Evolutionary conservation across 2,113 vertebrate genomes (phyloP).

Genomic region (Euleptes europaea): DNA sequence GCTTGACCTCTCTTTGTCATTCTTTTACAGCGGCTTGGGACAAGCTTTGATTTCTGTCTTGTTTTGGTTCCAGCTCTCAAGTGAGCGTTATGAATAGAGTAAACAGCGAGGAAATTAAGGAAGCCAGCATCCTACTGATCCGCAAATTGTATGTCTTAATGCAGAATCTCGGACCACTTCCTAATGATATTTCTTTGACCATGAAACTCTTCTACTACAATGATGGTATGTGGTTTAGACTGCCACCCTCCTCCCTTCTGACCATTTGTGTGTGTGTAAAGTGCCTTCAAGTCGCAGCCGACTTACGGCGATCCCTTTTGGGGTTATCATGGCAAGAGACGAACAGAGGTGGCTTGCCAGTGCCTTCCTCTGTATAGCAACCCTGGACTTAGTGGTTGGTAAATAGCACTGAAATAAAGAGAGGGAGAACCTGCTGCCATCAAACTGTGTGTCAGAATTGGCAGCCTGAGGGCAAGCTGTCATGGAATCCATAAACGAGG

Average conservation of each 20-base stretch:
- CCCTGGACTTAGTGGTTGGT: too few relatives aligned
- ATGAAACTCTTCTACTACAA: conserved; percentile 82
- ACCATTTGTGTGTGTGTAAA: too few relatives aligned
- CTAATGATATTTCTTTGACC: conserved; percentile 72
- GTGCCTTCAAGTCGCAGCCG: too few relatives aligned
- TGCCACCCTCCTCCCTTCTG: background rate
- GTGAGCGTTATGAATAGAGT: conserved; percentile 44
- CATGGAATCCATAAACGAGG: background rate
- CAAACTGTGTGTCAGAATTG: background rate
- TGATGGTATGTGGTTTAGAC: conserved; percentile 66
- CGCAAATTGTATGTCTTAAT: conserved; percentile 74
- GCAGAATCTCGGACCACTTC: conserved; percentile 77
- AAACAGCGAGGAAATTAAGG: conserved; percentile 72
- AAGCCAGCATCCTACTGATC: conserved; percentile 79
- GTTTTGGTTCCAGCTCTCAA: conserved; percentile 51
- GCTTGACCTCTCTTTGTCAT: background rate
- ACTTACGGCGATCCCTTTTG: too few relatives aligned
- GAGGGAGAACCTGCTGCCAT: background rate
- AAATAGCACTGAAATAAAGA: background rate
- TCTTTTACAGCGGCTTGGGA: background rate
- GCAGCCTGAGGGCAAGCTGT: background rate
- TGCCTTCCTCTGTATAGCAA: too few relatives aligned
- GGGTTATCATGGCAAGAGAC: too few relatives aligned
- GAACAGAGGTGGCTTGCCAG: too few relatives aligned
- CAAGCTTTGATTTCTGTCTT: conserved; percentile 2